A percentile compares a stretch with the other conserved stretches of the same genome.
Evolutionary conservation across 1,140 invertebrate genomes (phyloP).

Genomic region (Neodiprion lecontei): DNA sequence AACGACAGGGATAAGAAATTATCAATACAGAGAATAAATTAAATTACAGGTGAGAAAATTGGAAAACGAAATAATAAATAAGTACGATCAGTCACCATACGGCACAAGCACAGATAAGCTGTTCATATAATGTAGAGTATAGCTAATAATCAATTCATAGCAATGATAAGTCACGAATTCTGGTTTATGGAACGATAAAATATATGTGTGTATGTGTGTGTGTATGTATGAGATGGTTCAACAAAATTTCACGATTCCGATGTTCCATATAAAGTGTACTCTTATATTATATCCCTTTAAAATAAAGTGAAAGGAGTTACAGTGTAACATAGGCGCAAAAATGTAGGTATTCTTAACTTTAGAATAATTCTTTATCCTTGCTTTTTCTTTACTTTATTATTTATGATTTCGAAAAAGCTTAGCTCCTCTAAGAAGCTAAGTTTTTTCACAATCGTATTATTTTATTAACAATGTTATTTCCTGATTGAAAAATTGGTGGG

Average conservation of each 20-base stretch:
- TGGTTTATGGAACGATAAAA: no score
- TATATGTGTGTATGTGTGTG: no score
- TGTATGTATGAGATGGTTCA: neutral
- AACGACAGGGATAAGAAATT: no score
- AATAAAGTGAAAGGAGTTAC: conserved; percentile 58
- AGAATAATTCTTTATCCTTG: conserved; percentile 53
- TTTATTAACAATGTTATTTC: conserved; percentile 28
- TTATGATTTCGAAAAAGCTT: conserved; percentile 38
- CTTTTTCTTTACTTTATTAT: conserved; percentile 38
- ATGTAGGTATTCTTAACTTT: conserved; percentile 54
- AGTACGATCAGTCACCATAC: no score
- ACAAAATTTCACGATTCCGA: neutral
- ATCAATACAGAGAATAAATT: no score
- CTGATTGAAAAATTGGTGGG: conserved; percentile 29
- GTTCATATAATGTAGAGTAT: no score
- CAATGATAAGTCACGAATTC: no score
- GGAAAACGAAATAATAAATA: no score
- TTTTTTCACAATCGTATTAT: conserved; percentile 32
- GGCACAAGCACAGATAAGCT: no score
- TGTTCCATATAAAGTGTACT: conserved; percentile 58
- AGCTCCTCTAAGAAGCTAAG: conserved; percentile 43
- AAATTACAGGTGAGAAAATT: no score
- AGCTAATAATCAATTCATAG: no score
- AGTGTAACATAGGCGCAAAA: conserved; percentile 59
- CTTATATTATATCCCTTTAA: conserved; percentile 60